Conservation (phyloP, 2,888 invertebrate species). For the Pharmacophagus antenor region DNA sequence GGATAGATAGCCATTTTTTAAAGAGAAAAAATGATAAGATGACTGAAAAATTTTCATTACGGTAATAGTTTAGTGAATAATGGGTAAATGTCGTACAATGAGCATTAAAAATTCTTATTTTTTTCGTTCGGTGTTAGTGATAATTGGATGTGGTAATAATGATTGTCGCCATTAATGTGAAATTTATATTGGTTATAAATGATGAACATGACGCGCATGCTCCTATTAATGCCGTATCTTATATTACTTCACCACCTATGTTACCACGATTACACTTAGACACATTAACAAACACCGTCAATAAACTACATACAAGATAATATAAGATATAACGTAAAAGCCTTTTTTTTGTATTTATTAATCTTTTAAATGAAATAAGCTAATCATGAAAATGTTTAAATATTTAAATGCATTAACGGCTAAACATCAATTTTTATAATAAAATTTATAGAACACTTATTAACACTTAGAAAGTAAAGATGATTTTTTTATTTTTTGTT, state of each 20-base stretch:
- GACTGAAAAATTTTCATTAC: no score
- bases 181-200: background rate
- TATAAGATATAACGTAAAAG: background rate
- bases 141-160: background rate
- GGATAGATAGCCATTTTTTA: no score
- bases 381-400: background rate
- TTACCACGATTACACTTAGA: background rate
- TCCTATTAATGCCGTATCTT: background rate
- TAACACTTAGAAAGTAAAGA: background rate
- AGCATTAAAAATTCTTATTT: no score
- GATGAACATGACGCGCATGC: background rate
- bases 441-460: conserved; percentile 3
- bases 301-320: background rate
- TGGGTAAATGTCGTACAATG: no score
- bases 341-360: background rate
- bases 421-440: background rate
- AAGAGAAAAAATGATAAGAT: no score
- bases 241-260: background rate
- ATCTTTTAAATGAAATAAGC: background rate
- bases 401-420: background rate
- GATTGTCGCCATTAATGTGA: background rate
- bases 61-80: no score
- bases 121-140: background rate
- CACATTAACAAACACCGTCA: background rate
- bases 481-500: background rate